Conservation (phyloP, 1,140 invertebrate genomes). For the Philotrypesis tridentata region DNA sequence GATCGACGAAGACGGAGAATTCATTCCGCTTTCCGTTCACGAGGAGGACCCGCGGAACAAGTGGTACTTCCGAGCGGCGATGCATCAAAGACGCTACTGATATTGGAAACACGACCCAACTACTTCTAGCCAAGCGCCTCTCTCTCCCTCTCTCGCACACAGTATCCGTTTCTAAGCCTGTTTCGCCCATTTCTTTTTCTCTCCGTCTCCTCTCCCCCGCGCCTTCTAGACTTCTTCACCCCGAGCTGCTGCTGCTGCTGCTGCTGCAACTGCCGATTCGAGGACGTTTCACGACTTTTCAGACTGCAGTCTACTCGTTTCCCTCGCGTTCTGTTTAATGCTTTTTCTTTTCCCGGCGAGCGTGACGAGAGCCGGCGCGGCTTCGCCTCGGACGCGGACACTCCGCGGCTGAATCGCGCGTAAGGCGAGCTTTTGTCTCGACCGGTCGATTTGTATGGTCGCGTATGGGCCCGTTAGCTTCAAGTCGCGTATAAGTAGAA, state of each 20-base stretch:
- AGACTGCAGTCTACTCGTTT: not conserved
- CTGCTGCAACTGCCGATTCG: not conserved
- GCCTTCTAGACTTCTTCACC: not conserved
- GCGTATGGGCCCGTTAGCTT: no score
- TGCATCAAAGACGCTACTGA: slow-evolving; percentile 61
- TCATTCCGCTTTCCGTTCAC: slow-evolving; percentile 52
- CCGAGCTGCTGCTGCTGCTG: no score
- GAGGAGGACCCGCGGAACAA: slow-evolving; percentile 51
- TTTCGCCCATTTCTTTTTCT: slow-evolving; percentile 12
- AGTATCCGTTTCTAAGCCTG: slow-evolving; percentile 17
- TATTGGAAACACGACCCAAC: slow-evolving; percentile 61
- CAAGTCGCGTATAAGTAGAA: no score
- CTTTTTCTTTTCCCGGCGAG: no score
- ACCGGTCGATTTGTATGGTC: no score
- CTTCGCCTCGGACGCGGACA: no score
- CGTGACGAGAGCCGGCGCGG: no score
- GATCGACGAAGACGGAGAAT: slow-evolving; percentile 36
- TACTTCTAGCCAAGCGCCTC: slow-evolving; percentile 47
- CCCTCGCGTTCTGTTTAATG: slow-evolving; percentile 10
- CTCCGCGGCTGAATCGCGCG: no score
- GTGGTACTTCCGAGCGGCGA: slow-evolving; percentile 55
- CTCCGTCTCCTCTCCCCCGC: not conserved
- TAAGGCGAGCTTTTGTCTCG: no score
- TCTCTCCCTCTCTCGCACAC: no score
- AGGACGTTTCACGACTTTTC: slow-evolving; percentile 33